Evolutionary conservation across 37 sponge, comb jelly and placozoan species (phyloP).

Genomic region (Ephydatia muelleri): DNA sequence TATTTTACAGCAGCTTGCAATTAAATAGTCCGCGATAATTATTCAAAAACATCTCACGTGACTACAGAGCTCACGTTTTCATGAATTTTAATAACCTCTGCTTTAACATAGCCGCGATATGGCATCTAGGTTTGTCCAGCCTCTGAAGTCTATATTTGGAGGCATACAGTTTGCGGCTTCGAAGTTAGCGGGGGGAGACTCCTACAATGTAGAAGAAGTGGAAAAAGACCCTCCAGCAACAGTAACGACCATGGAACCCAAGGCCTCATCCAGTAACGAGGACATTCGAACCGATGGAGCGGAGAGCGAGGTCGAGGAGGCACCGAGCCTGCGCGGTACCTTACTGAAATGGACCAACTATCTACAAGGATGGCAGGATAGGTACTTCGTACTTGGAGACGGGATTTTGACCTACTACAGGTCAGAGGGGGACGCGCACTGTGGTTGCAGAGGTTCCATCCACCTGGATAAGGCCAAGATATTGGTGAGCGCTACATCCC

Average conservation of each 20-base stretch:
- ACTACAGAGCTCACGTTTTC: neutral
- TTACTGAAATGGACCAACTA: constrained; percentile 96
- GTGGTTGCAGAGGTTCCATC: constrained; percentile 91
- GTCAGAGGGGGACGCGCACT: constrained; percentile 80
- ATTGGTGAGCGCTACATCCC: constrained; percentile 50
- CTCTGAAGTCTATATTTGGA: neutral
- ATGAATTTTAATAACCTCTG: too few relatives aligned
- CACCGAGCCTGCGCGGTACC: constrained; percentile 45
- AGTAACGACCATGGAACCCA: neutral
- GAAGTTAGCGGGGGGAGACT: neutral
- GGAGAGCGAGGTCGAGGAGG: constrained; percentile 25
- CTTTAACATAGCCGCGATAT: neutral
- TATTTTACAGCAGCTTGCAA: too few relatives aligned
- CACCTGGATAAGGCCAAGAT: constrained; percentile 65
- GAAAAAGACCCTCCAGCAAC: neutral
- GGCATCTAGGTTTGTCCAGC: neutral
- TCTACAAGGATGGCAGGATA: constrained; percentile 94
- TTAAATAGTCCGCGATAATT: too few relatives aligned
- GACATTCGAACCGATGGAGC: constrained; percentile 19
- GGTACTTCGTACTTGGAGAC: constrained; percentile 72
- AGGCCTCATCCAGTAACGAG: neutral
- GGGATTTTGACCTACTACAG: constrained; percentile 89
- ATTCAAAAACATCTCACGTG: neutral
- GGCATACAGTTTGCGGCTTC: neutral
- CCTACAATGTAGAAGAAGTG: constrained; percentile 3